Evolutionary conservation across 2,113 vertebrate species (phyloP).

Genomic region (Notarius quadriscutis): DNA sequence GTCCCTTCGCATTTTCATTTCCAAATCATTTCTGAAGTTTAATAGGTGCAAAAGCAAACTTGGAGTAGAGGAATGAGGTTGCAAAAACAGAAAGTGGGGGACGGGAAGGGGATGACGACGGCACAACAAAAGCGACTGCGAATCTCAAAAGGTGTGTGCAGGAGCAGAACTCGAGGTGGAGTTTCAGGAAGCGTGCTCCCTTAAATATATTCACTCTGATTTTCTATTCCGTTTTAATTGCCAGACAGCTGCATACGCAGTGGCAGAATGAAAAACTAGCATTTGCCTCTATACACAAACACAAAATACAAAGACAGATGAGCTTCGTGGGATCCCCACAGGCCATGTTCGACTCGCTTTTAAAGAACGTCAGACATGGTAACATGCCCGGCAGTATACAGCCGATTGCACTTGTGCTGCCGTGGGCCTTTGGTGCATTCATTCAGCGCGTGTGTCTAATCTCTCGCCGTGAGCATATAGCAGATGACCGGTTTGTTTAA

Average conservation of each 20-base stretch:
- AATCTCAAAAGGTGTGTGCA: background rate
- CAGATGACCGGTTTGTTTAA: conserved; percentile 49
- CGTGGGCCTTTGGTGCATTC: background rate
- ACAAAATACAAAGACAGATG: background rate
- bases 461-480: conserved; percentile 39
- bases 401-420: background rate
- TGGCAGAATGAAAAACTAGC: conserved; percentile 34
- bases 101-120: conserved; percentile 29
- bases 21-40: conserved; percentile 1
- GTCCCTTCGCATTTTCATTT: background rate
- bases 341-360: background rate
- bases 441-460: conserved; percentile 14
- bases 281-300: background rate
- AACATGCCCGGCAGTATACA: background rate
- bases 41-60: conserved; percentile 9
- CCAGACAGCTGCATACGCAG: conserved; percentile 30
- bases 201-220: conserved; percentile 44
- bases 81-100: conserved; percentile 19
- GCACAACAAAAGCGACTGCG: conserved; percentile 23
- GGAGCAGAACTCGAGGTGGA: background rate
- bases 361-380: conserved; percentile 18
- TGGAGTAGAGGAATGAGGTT: conserved; percentile 21
- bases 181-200: background rate
- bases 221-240: conserved; percentile 56
- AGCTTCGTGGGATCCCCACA: background rate